These are phyloP conservation scores for Entomobrya multifasciata DNA, from an alignment of 2,888 invertebrate genomes.

Conservation along the genomic window DNA sequence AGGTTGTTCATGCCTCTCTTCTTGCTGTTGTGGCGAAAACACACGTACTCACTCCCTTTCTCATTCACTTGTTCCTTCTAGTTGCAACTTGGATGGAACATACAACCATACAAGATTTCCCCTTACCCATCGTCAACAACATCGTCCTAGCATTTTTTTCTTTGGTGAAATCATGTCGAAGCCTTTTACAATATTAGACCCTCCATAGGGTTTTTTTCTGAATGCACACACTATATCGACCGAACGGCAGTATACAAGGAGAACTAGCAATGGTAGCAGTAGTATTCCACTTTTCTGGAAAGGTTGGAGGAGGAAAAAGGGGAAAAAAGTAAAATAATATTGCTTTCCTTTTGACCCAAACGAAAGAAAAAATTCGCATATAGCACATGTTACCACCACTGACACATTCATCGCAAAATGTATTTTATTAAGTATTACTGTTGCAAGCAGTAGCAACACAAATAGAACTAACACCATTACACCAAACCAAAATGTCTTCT, in stretches of 20 bases:
- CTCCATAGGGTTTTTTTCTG: constrained; percentile 6
- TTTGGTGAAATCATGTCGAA: too few relatives aligned
- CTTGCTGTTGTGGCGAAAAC: constrained; percentile 19
- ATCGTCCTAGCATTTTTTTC: constrained; percentile 1
- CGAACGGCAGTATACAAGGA: not conserved
- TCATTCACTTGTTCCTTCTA: not conserved
- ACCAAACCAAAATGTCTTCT: not conserved
- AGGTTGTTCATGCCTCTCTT: not conserved
- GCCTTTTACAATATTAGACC: constrained; percentile 19
- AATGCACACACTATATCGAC: constrained; percentile 22
- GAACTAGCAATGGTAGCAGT: not conserved
- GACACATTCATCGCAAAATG: constrained; percentile 26
- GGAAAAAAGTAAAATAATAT: not conserved
- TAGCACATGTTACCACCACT: constrained; percentile 64
- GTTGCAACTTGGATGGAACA: not conserved
- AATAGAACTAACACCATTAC: constrained; percentile 14
- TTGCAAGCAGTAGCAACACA: constrained; percentile 34
- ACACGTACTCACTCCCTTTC: constrained; percentile 5
- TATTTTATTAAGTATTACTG: constrained; percentile 9
- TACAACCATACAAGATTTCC: constrained; percentile 40
- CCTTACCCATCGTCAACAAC: constrained; percentile 9
- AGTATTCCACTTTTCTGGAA: too few relatives aligned
- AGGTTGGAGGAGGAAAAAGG: not conserved
- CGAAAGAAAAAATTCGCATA: constrained; percentile 70
- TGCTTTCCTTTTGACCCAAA: not conserved